Conservation (phyloP, 2,888 invertebrate genomes). For the Catocala sponsa region DNA sequence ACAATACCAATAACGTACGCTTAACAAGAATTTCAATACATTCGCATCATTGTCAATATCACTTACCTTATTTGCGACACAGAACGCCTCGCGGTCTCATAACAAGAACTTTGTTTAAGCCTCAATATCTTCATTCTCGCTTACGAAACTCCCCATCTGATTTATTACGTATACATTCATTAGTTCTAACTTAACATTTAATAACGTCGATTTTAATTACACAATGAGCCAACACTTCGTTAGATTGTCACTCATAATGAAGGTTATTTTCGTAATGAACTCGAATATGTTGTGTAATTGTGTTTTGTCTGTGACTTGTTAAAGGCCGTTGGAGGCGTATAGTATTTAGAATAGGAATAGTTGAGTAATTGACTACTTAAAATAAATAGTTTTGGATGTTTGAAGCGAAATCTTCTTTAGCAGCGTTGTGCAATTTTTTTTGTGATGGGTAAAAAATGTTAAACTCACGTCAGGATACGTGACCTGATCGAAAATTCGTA, state of each 20-base stretch:
- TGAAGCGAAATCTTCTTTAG: too few species aligned
- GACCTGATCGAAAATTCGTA: too few species aligned
- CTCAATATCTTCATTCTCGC: constrained; percentile 61
- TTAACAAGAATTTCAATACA: too few species aligned
- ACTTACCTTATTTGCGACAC: constrained; percentile 19
- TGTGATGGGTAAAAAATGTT: too few species aligned
- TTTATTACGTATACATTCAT: constrained; percentile 74
- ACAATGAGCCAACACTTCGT: constrained; percentile 82
- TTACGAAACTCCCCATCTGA: constrained; percentile 59
- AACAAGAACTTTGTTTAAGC: constrained; percentile 52
- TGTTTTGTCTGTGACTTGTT: constrained; percentile 66
- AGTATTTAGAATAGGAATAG: constrained; percentile 33
- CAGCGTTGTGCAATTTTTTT: too few species aligned
- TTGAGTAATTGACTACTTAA: not conserved
- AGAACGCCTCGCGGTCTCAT: constrained; percentile 29
- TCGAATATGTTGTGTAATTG: constrained; percentile 57
- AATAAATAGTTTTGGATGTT: constrained; percentile 10
- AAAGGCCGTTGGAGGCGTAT: constrained; percentile 48
- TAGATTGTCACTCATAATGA: constrained; percentile 82
- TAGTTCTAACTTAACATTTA: constrained; percentile 70
- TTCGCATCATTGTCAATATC: too few species aligned
- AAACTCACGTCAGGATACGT: too few species aligned
- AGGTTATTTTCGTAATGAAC: constrained; percentile 66
- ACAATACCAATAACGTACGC: too few species aligned
- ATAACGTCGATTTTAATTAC: constrained; percentile 78